Evolutionary conservation across 2,113 vertebrate species (phyloP), one percentile per base, ranked within the genome.

Genomic region (Euleptes europaea): DNA sequence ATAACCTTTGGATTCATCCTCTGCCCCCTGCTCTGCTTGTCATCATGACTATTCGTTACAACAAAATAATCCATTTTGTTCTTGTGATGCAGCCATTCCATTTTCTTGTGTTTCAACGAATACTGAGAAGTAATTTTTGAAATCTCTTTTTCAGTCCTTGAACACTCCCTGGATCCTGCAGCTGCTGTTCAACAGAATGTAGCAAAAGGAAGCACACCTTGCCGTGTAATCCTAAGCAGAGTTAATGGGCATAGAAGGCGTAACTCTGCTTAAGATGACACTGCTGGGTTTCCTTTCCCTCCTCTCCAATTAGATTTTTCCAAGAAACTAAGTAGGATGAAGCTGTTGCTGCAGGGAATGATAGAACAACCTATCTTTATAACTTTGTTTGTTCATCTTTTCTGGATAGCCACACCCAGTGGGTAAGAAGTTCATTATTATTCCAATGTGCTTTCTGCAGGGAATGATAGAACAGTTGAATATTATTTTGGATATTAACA

Each of bases 361-460:
- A 88, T 88, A 38, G 38, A n/a, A n/a, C n/a, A n/a, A n/a, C n/a
- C n/a, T n/a, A n/a, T 10, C 9, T 1, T 91, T 66, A 66, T 8
- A 13, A 0, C 0, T 80, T 83, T 82, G 13, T 21, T 5, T 80
- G 19, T 85, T 12, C 78, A 4, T 0, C 4, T 77, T 82, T 35
- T 81, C 66, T 40, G 51, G 1, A 23, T 1, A 33, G 0, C 2
- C 54, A 23, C 42, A 42, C n/a, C 80, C 2, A 23, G 82, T 81
- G 76, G 74, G 15, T 44, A 85, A 88, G 10, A 38, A 74, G 40
- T 79, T 6, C 4, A 60, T 17, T 76, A 78, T 60, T 83, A 76
- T 57, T n/a, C 87, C n/a, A 19, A 66, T 80, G 47, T 70, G 67
- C 21, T 44, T 42, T 2, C 14, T 75, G 23, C 70, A 77, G 60